A percentile compares a stretch with the other conserved stretches of the same genome.
Evolutionary conservation across 2,113 vertebrate species (phyloP).

Genomic region (Pelecanus crispus): DNA sequence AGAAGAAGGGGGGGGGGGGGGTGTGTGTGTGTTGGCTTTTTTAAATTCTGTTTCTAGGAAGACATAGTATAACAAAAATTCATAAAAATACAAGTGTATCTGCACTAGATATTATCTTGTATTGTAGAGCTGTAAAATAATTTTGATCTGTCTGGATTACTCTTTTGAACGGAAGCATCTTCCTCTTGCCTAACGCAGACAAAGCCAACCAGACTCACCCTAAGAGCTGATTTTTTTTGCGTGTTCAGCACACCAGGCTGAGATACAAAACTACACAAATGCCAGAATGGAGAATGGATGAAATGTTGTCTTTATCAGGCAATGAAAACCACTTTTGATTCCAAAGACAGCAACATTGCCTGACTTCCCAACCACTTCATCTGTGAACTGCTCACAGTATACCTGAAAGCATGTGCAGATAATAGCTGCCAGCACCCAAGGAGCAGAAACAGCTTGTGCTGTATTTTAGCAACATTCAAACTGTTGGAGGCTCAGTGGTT

Average conservation of each 20-base stretch:
- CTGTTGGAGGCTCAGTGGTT: not conserved
- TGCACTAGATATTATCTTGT: not conserved
- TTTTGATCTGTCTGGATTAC: not conserved
- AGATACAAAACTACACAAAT: not conserved
- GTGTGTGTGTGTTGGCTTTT: not conserved
- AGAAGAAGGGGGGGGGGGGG: fast-evolving
- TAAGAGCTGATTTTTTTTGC: not conserved
- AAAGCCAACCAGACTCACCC: not conserved
- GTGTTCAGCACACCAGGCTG: not conserved
- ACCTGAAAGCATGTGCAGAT: not conserved
- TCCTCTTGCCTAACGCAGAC: not conserved
- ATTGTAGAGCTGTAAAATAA: not conserved
- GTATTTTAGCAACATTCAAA: not conserved
- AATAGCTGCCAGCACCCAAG: not conserved
- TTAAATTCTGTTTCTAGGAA: not conserved
- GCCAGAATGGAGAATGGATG: not conserved
- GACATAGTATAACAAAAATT: not conserved
- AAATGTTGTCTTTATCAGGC: not conserved
- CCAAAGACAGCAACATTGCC: not conserved
- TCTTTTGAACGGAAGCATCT: not conserved
- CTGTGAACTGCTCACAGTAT: not conserved
- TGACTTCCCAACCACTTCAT: not conserved
- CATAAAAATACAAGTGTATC: not conserved
- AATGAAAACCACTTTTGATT: not conserved
- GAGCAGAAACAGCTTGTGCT: not conserved